Percentiles rank a stretch among this genome's conserved stretches.
phyloP scores from a whole-genome alignment of 2,888 invertebrate genomes.

The Gryllus longicercus region DNA sequence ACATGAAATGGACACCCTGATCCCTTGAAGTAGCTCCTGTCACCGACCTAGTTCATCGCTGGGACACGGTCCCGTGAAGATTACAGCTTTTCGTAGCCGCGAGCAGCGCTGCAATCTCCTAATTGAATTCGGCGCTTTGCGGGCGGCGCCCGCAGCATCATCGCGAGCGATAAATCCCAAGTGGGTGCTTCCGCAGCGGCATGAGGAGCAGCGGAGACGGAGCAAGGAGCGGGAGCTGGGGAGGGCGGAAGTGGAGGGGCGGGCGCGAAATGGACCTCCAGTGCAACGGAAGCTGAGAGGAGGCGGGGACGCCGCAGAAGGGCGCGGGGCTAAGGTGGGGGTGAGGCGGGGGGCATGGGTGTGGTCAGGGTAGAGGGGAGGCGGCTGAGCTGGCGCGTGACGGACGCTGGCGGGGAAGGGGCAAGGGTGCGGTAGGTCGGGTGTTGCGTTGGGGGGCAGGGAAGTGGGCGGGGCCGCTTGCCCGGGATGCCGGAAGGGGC shows the following conservation, averaged over 20 bases:
- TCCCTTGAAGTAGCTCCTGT: not conserved
- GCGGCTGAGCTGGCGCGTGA: too few relatives aligned
- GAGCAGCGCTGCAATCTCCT: not conserved
- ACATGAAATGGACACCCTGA: too few relatives aligned
- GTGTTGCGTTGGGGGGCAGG: not conserved
- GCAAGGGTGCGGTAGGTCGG: too few relatives aligned
- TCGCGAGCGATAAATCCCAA: not conserved
- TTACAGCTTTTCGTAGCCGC: not conserved
- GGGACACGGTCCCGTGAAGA: not conserved
- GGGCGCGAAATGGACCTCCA: too few relatives aligned
- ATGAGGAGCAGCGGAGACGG: not conserved
- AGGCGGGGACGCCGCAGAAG: too few relatives aligned
- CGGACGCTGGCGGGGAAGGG: too few relatives aligned
- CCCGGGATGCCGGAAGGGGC: not conserved
- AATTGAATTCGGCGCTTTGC: not conserved
- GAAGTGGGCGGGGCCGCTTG: not conserved
- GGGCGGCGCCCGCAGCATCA: not conserved
- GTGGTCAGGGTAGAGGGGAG: too few relatives aligned
- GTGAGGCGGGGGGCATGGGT: too few relatives aligned
- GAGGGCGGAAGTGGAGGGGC: too few relatives aligned
- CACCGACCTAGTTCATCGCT: not conserved
- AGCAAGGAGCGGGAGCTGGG: not conserved
- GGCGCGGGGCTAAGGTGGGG: too few relatives aligned
- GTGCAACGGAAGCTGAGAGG: too few relatives aligned
- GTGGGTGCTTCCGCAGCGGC: not conserved